phyloP scores from a whole-genome alignment of 2,888 invertebrate species.

The Hypselothyrea guttata region DNA sequence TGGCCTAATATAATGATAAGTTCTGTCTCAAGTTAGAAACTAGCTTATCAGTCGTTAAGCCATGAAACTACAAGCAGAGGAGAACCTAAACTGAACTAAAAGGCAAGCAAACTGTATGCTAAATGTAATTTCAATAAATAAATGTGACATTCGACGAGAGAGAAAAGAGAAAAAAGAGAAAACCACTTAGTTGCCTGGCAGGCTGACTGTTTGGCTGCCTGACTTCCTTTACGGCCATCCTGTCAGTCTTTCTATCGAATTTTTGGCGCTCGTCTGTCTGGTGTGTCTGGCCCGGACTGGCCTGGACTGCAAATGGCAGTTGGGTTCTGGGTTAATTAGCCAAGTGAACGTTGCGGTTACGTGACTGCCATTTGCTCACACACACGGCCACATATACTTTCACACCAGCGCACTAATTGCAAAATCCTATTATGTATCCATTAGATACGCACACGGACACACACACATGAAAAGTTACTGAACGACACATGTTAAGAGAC shows the following conservation, averaged over 20 bases:
- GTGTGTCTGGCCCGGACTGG: conserved; percentile 17
- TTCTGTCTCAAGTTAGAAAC: too few relatives aligned
- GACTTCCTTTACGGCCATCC: conserved; percentile 12
- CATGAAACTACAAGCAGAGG: conserved; percentile 4
- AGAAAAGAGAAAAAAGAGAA: conserved; percentile 50
- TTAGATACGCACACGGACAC: conserved; percentile 71
- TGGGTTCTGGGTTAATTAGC: conserved; percentile 69
- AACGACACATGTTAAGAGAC: conserved; percentile 13
- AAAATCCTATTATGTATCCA: conserved; percentile 80
- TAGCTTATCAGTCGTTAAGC: too few relatives aligned
- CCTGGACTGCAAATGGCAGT: conserved; percentile 63
- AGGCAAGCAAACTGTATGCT: conserved; percentile 23
- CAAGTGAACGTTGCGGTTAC: conserved; percentile 67
- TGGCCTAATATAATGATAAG: too few relatives aligned
- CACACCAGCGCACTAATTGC: conserved; percentile 60
- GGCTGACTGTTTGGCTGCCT: conserved; percentile 7
- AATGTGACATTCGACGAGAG: conserved; percentile 62
- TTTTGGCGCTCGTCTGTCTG: conserved; percentile 13
- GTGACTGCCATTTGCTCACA: conserved; percentile 40
- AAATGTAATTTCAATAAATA: conserved; percentile 69
- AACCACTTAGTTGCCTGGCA: conserved; percentile 55
- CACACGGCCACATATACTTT: conserved; percentile 33
- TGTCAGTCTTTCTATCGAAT: conserved; percentile 16
- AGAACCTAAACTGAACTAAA: conserved; percentile 1
- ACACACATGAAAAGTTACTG: conserved; percentile 16